Evolutionary conservation across 2,888 invertebrate species (phyloP).

Genomic region (Apodemia mormo): DNA sequence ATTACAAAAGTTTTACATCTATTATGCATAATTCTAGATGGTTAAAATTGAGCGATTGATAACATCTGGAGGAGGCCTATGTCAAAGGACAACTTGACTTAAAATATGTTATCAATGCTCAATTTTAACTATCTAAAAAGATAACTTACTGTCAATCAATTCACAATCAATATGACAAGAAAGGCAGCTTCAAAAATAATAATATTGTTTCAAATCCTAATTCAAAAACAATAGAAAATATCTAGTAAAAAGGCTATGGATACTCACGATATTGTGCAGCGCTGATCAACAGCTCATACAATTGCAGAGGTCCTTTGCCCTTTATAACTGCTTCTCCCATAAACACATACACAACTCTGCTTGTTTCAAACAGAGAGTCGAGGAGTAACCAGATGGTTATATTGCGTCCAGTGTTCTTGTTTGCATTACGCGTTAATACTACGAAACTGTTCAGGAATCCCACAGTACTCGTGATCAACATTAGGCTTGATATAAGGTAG

Average conservation of each 20-base stretch:
- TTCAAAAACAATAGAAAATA: neutral
- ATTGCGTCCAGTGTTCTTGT: slow-evolving; percentile 53
- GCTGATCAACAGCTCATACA: slow-evolving; percentile 65
- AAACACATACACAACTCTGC: slow-evolving; percentile 67
- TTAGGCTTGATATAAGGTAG: slow-evolving; percentile 63
- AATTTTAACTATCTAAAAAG: no score
- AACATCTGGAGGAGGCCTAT: no score
- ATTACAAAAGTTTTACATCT: no score
- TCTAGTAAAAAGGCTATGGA: neutral
- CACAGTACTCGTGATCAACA: slow-evolving; percentile 60
- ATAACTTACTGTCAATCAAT: no score
- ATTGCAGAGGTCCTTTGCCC: slow-evolving; percentile 58
- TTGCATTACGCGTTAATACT: slow-evolving; percentile 57
- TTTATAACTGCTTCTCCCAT: slow-evolving; percentile 61
- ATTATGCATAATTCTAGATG: no score
- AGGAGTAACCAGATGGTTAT: slow-evolving; percentile 69
- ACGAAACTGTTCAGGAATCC: slow-evolving; percentile 68
- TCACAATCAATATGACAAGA: neutral
- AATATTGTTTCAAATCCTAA: neutral
- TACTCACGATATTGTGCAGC: slow-evolving; percentile 64
- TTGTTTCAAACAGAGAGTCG: slow-evolving; percentile 71
- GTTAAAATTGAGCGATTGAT: no score
- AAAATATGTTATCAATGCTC: no score
- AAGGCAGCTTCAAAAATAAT: neutral
- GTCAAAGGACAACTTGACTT: no score